phyloP scores from a whole-genome alignment of 2,888 invertebrate species.

The Leptopilina myrica region DNA sequence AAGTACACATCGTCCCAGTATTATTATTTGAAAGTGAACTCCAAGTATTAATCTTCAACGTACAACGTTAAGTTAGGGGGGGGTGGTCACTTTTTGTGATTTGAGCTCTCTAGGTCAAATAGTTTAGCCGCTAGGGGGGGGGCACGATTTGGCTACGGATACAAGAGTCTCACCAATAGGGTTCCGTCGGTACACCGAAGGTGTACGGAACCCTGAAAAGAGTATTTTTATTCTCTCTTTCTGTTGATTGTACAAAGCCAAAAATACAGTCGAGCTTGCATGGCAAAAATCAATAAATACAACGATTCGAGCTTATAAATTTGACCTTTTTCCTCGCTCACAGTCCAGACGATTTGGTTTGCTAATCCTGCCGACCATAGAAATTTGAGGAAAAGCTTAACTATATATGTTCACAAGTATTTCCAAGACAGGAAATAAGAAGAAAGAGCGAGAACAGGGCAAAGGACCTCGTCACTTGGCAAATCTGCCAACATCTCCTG shows the following conservation, averaged over 20 bases:
- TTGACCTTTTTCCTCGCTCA: conserved; percentile 11
- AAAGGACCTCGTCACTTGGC: conserved; percentile 56
- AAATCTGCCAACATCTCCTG: conserved; percentile 64
- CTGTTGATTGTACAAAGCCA: neutral
- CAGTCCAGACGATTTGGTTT: conserved; percentile 27
- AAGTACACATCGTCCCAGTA: too few relatives aligned
- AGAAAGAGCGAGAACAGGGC: neutral
- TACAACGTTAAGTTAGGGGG: too few relatives aligned
- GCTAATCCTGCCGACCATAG: neutral
- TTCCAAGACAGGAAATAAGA: conserved; percentile 25
- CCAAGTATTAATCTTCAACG: too few relatives aligned
- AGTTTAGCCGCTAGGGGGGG: too few relatives aligned
- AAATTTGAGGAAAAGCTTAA: neutral
- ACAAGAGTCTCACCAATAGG: too few relatives aligned
- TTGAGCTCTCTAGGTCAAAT: too few relatives aligned
- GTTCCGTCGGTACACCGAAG: too few relatives aligned
- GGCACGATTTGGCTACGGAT: too few relatives aligned
- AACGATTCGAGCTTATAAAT: conserved; percentile 8
- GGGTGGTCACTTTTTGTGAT: too few relatives aligned
- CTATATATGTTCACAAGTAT: conserved; percentile 13
- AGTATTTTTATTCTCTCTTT: too few relatives aligned
- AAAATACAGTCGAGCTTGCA: conserved; percentile 27
- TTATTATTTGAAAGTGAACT: too few relatives aligned
- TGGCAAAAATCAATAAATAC: conserved; percentile 25
- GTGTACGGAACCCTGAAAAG: too few relatives aligned